Conservation (phyloP, 2,888 invertebrate genomes). For the Agonopterix subpropinquella region DNA sequence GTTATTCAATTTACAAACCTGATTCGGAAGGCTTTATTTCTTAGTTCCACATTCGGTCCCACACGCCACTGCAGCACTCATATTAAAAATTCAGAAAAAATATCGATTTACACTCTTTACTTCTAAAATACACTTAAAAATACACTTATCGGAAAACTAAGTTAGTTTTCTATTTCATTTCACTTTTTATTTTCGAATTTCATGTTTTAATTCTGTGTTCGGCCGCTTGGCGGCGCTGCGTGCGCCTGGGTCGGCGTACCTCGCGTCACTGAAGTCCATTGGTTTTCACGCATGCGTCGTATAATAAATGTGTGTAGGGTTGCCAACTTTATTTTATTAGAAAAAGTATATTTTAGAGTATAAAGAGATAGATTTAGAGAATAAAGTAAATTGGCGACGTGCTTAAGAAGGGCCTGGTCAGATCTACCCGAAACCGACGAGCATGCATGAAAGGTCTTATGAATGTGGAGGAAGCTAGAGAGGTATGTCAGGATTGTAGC, state of each 20-base stretch:
- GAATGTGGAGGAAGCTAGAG: too few species aligned
- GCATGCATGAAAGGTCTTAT: too few species aligned
- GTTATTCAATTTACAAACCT: conserved; percentile 17
- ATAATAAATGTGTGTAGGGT: conserved; percentile 19
- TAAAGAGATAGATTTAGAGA: too few species aligned
- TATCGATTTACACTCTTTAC: conserved; percentile 4
- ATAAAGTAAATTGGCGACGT: too few species aligned
- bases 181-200: conserved; percentile 50
- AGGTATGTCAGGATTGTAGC: too few species aligned
- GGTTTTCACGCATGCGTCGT: conserved; percentile 50
- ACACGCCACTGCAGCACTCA: conserved; percentile 19
- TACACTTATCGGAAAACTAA: not conserved
- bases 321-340: conserved; percentile 3
- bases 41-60: too few species aligned
- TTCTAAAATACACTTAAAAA: too few species aligned
- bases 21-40: not conserved
- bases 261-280: conserved; percentile 43
- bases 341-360: too few species aligned
- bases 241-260: conserved; percentile 34
- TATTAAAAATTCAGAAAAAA: conserved; percentile 40
- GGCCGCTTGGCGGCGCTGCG: conserved; percentile 36
- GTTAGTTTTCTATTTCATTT: conserved; percentile 6
- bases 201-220: conserved; percentile 36
- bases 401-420: too few species aligned
- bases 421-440: too few species aligned